Conservation (phyloP, 1,140 invertebrate genomes). For the Watersipora subatra region DNA sequence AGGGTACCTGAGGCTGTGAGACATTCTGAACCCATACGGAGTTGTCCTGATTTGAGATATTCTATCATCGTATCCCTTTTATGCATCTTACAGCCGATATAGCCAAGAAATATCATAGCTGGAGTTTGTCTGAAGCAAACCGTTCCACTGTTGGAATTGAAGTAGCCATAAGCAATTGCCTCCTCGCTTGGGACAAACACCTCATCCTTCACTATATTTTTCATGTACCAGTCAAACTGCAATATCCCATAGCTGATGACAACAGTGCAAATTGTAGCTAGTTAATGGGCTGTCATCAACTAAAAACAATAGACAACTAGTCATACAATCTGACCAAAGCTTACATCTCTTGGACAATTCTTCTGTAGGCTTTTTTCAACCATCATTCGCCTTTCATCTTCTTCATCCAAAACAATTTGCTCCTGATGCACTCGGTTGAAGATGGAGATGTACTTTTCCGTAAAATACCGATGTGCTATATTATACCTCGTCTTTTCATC, state of each 20-base stretch:
- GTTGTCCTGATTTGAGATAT: background rate
- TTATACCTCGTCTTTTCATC: background rate
- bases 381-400: background rate
- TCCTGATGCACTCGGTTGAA: background rate
- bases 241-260: too few relatives aligned
- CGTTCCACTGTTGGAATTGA: background rate
- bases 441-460: background rate
- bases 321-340: background rate
- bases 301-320: too few relatives aligned
- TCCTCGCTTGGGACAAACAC: background rate
- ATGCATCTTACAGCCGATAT: background rate
- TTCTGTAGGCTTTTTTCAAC: background rate
- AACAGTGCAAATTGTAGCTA: too few relatives aligned
- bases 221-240: constrained; percentile 7
- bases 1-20: too few relatives aligned
- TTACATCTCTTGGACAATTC: background rate
- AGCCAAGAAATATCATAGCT: background rate
- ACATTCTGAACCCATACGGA: background rate
- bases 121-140: background rate
- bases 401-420: background rate
- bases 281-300: too few relatives aligned
- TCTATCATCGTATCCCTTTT: background rate
- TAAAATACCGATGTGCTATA: background rate
- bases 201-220: background rate
- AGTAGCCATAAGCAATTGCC: background rate